Percentiles rank a stretch among this genome's conserved stretches.
These are phyloP conservation scores for Platysternon megacephalum DNA, from an alignment of 2,113 vertebrate genomes.

Conservation along the genomic window DNA sequence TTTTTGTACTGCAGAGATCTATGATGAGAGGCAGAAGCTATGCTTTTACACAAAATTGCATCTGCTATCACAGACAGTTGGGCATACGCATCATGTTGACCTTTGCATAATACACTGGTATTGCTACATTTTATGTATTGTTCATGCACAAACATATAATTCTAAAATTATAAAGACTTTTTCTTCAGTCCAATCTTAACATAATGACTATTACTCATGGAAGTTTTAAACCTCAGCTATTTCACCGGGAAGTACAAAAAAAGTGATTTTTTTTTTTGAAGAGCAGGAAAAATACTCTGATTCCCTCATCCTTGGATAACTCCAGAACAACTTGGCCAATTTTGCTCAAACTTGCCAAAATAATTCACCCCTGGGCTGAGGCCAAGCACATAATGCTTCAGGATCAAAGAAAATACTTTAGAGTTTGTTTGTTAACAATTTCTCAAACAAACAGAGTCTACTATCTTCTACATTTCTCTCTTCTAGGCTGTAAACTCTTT, in stretches of 20 bases:
- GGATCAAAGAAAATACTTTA: conserved; percentile 25
- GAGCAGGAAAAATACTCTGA: background rate
- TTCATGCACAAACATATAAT: background rate
- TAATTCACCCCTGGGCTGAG: conserved; percentile 8
- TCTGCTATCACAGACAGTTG: conserved; percentile 19
- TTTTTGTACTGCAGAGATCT: conserved; percentile 26
- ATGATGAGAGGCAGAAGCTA: conserved; percentile 13
- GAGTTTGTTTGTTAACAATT: background rate
- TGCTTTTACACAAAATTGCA: conserved; percentile 14
- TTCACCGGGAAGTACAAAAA: background rate
- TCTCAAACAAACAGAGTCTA: conserved; percentile 45
- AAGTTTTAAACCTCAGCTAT: conserved; percentile 5
- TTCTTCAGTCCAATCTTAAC: background rate
- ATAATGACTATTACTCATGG: rapidly evolving
- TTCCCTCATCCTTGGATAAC: background rate
- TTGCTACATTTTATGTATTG: background rate
- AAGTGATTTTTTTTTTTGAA: conserved; percentile 28
- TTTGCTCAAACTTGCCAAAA: conserved; percentile 12
- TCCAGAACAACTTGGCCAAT: background rate
- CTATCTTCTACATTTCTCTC: conserved; percentile 41
- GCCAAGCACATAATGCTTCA: background rate
- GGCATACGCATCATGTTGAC: background rate
- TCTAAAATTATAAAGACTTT: background rate
- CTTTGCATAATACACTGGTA: background rate
- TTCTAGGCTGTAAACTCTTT: conserved; percentile 49